These are phyloP conservation scores for Paracanthobrama guichenoti DNA, from an alignment of 2,113 vertebrate genomes.

Conservation along the genomic window DNA sequence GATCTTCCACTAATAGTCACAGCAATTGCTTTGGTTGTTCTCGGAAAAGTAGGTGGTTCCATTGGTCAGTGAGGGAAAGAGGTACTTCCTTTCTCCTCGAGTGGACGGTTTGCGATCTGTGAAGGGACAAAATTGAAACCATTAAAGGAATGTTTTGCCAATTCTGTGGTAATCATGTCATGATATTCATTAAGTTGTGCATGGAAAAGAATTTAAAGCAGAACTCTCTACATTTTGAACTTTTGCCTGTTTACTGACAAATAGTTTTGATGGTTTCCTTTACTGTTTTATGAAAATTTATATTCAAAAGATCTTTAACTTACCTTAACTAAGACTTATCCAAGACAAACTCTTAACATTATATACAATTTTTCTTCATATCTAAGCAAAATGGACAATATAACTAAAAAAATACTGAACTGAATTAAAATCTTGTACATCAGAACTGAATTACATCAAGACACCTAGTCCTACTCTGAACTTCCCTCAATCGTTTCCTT, in stretches of 20 bases:
- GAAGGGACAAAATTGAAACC: background rate
- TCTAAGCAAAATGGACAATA: background rate
- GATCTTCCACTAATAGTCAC: conserved; percentile 42
- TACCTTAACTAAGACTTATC: too few species aligned
- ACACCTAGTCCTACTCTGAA: background rate
- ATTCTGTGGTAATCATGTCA: background rate
- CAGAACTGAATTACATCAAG: background rate
- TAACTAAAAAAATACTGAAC: background rate
- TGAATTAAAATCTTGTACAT: background rate
- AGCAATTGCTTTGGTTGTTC: conserved; percentile 62
- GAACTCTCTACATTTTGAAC: background rate
- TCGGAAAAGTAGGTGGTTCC: conserved; percentile 65
- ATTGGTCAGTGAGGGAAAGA: conserved; percentile 57
- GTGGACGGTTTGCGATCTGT: conserved; percentile 67
- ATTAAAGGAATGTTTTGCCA: background rate
- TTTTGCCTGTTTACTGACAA: background rate
- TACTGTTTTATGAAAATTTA: too few species aligned
- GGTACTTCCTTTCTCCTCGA: conserved; percentile 56
- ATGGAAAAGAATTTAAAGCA: conserved; percentile 2
- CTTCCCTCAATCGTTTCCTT: background rate
- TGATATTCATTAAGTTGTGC: conserved; percentile 3
- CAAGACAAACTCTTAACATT: too few species aligned
- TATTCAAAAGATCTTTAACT: too few species aligned
- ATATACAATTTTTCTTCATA: background rate
- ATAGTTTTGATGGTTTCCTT: background rate